Percentiles rank a stretch among this genome's conserved stretches.
These are phyloP conservation scores for Eulemur rubriventer DNA, from an alignment of 2,797 vertebrate species.

Conservation along the genomic window DNA sequence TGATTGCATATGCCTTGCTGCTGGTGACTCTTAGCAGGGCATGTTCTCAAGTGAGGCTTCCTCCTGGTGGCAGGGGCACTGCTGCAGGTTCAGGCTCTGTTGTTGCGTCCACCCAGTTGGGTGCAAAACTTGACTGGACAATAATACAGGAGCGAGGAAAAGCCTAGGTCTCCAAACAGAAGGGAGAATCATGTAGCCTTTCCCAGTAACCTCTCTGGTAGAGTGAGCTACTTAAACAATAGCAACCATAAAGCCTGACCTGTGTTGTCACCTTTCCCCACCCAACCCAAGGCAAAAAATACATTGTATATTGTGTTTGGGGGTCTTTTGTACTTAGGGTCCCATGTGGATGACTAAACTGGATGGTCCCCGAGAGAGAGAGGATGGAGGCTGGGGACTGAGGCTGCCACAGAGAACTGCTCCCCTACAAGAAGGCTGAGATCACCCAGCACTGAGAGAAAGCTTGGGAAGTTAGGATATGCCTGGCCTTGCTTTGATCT, in stretches of 20 bases:
- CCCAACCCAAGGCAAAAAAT: neutral
- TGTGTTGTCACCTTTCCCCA: neutral
- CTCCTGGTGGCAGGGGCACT: accelerated
- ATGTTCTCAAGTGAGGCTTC: neutral
- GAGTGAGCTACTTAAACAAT: neutral
- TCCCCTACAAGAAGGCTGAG: neutral
- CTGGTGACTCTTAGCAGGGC: neutral
- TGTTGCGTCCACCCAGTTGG: neutral
- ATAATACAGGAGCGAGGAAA: neutral
- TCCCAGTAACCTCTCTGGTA: neutral
- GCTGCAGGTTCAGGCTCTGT: neutral
- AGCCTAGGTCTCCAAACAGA: neutral
- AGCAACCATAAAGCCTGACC: neutral
- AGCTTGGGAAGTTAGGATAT: neutral
- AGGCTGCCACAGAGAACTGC: accelerated
- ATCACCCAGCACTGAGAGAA: neutral
- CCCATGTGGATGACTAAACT: neutral
- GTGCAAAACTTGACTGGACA: neutral
- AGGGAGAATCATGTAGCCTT: neutral
- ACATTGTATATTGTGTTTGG: neutral
- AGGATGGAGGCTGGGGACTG: accelerated
- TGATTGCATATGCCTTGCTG: neutral
- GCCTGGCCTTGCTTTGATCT: neutral
- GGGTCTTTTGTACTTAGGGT: neutral
- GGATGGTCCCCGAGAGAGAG: neutral